Base-by-base conservation (phyloP, 2,888 invertebrate species). In the Eudemis profundana region DNA sequence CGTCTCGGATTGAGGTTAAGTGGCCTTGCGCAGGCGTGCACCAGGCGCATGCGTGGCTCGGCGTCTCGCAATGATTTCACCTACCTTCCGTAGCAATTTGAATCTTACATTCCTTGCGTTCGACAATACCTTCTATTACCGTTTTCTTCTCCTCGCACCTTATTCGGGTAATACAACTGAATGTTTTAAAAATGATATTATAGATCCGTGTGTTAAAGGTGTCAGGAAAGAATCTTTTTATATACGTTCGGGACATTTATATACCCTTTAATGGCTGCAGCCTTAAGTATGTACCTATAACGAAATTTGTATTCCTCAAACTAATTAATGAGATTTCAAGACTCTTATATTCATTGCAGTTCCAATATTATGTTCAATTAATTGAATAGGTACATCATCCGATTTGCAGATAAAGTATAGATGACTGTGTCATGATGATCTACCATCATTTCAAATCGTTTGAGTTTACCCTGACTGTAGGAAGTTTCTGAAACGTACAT, bases 1-100 rank as follows among this genome's bases (percentile, higher is more conserved):
- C 84, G 87, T 84, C 84, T 84, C 79, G 82, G 83, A 89, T 89
- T 90, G 89, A 90, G 90, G 90, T 90, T 90, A 90, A 86, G 86
- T 86, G 81, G 71, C 67, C 66, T 72, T 80, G 89, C 91, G 91
- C 90, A 88, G 77, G 90, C 90, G 90, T 81, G 81, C 29, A 51
- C n/a, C 4, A 46, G 72, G 80, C 88, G 86, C 89, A 82, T 80
- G 90, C 90, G 87, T 76, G 42, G 23, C 36, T 61, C 38, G 65
- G 49, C 72, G 73, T 71, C 78, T 77, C 82, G 87, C 90, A 92
- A 91, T 90, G 90, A 91, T 90, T 90, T 88, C 88, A 84, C 79
- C 82, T 84, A 85, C 84, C 82, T 83, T 80, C 79, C 77, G 69
- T 74, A 82, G 72, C 77, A 79, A 78, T 86, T 85, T 82, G 78